phyloP scores from a whole-genome alignment of 1,140 invertebrate genomes.

The Dreissena polymorpha region DNA sequence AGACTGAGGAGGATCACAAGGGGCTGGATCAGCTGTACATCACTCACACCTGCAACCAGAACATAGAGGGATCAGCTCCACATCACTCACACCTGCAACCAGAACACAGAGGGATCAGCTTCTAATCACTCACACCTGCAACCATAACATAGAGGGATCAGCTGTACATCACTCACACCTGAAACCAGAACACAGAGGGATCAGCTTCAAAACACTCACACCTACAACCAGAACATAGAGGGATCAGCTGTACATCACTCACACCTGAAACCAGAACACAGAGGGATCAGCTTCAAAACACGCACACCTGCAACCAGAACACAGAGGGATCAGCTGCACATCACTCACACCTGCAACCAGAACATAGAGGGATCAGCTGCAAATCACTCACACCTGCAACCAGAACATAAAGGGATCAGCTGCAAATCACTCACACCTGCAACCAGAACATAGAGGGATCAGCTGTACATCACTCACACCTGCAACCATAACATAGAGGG shows the following conservation, averaged over 20 bases:
- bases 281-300: too few relatives aligned
- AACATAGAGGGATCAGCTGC: background rate
- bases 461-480: constrained; percentile 37
- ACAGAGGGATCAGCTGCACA: constrained; percentile 50
- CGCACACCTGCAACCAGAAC: too few relatives aligned
- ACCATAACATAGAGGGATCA: constrained; percentile 44
- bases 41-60: background rate
- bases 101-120: too few relatives aligned
- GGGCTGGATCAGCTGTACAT: constrained; percentile 51
- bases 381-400: too few relatives aligned
- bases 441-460: too few relatives aligned
- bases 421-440: too few relatives aligned
- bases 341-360: background rate
- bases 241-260: too few relatives aligned
- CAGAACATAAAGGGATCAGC: too few relatives aligned
- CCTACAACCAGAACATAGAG: too few relatives aligned
- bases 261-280: too few relatives aligned
- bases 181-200: background rate
- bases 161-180: constrained; percentile 32
- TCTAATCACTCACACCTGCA: too few relatives aligned
- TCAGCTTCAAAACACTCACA: background rate
- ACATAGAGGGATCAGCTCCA: background rate
- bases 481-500: background rate
- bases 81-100: background rate
- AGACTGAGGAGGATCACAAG: constrained; percentile 48